Base-by-base conservation (phyloP, 2,797 vertebrate species). In the Sylvilagus floridanus region DNA sequence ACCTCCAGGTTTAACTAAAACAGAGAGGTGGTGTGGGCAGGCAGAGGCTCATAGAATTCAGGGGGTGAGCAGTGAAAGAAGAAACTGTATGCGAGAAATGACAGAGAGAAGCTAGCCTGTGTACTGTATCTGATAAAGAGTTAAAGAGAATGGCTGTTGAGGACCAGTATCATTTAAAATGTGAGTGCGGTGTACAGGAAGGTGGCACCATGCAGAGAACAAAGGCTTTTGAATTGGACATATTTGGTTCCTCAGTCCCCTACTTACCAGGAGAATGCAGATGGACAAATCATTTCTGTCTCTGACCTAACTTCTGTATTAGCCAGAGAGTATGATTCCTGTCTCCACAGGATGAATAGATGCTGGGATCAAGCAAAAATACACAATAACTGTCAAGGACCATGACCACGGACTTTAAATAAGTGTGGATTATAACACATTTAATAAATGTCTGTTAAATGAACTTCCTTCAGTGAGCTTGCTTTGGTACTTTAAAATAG, bases 381-480 rank as follows among this genome's bases (percentile, higher is more conserved):
- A 81, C 72, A 78, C 24, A 63, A 1, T 66, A 63, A 81, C 69
- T 50, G 21, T 73, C 30, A 65, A 82, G 50, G 57, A 32, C 73
- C 52, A 12, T 17, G 13, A 68, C 42, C 62, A 42, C 24, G 62
- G 17, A 50, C 17, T 65, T 94, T 47, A 54, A 81, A 66, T 79
- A 79, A 62, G 84, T 35, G 16, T 7, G 24, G 68, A 78, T 91
- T 22, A 84, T 10, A 30, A 32, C 14, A 73, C 17, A 72, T 81
- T 79, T 79, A 52, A 73, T 75, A 85, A 42, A 71, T 76, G 28
- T 89, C 73, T 75, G 30, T 75, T 71, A 54, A 68, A 68, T 52
- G 14, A 42, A 57, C 66, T 65, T 95, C 72, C 65, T 88, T 62
- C 66, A 60, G 79, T 78, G 24, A 90, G 60, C 88, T 95, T 79